Base-by-base conservation (phyloP, 2,113 vertebrate species). In the Nesogale talazaci region DNA sequence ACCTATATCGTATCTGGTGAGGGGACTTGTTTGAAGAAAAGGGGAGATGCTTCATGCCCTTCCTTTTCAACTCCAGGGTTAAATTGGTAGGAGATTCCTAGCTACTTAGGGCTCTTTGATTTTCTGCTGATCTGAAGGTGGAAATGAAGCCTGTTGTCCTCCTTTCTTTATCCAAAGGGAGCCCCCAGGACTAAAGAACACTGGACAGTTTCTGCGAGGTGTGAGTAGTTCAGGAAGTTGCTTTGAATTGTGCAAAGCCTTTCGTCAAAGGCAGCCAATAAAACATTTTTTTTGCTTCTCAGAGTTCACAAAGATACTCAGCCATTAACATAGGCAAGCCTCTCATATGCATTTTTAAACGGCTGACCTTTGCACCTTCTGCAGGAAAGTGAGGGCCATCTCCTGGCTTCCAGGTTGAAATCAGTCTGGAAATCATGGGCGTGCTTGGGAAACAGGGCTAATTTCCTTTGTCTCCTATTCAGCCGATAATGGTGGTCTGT, bases 401-500 rank as follows among this genome's bases (percentile, higher is more conserved):
- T 98, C 97, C 96, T 96, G 98, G 97, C 97, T 97, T 98, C 96
- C 95, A 95, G 95, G 94, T 98, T 97, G 97, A 98, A 98, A 97
- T 97, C 97, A 94, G 97, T 94, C 97, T 97, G 97, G 97, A 97
- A 97, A 97, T 97, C 97, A 98, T 96, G 93, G 95, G 92, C 94
- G 96, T 93, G 97, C 97, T 97, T 96, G 97, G 96, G 96, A 98
- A 97, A 96, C 97, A 88, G 93, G 97, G 97, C 97, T 98, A 98
- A 98, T 98, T 98, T 98, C 97, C 97, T 98, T 98, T 98, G 98
- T 98, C 97, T 98, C 97, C 98, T 98, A 98, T 98, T 98, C 98
- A 98, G 97, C 97, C 96, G 98, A 98, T 98, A 98, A 98, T 98
- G 97, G 98, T 97, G 97, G 97, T 97, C 97, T 97, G 97, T 97